phyloP scores from a whole-genome alignment of 2,797 vertebrate genomes.

The Rousettus madagascariensis region DNA sequence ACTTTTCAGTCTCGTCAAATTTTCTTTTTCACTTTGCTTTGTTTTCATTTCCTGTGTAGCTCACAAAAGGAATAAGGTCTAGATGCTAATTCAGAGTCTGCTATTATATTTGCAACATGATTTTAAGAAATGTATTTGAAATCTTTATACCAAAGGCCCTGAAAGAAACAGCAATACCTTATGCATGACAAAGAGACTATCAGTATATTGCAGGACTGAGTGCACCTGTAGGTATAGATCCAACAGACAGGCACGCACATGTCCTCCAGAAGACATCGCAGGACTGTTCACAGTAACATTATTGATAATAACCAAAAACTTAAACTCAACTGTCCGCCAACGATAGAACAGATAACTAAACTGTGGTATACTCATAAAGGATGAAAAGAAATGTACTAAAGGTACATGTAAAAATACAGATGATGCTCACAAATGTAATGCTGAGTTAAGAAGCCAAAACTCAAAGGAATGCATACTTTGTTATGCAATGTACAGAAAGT shows the following conservation, averaged over 20 bases:
- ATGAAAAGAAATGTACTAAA: conserved; percentile 31
- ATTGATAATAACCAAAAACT: not conserved
- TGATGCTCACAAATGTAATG: not conserved
- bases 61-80: not conserved
- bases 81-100: not conserved
- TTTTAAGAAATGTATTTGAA: not conserved
- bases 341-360: not conserved
- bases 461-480: not conserved
- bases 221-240: not conserved
- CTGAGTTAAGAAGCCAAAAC: not conserved
- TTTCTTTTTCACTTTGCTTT: not conserved
- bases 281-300: not conserved
- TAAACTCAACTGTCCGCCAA: not conserved
- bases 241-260: not conserved
- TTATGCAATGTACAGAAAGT: not conserved
- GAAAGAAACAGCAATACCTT: not conserved
- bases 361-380: not conserved
- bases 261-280: not conserved
- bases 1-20: not conserved
- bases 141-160: not conserved
- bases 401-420: not conserved
- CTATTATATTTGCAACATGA: not conserved
- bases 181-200: not conserved
- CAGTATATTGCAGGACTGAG: not conserved
- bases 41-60: not conserved